Evolutionary conservation across 23 tunicate genomes (phyloP), one percentile per base, ranked within the genome.

Genomic region (Styela clava): DNA sequence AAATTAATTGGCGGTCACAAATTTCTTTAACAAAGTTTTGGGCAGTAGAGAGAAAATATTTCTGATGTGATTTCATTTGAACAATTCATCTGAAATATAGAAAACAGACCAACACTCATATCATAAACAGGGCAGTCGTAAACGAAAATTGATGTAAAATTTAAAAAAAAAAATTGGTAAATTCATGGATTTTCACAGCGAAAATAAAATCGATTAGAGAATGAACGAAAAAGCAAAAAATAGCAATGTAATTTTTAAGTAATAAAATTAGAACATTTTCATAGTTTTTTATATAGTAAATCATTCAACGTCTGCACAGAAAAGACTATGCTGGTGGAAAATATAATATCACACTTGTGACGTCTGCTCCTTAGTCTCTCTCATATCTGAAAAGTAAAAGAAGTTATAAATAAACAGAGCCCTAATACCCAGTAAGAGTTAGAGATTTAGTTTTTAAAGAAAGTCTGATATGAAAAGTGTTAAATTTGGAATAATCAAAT

Each of bases 301-400:
- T 44, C 7, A 44, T 44, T 44, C 56, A 44, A 44, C 56, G 56
- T 12, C 12, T 7, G 56, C 56, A 44, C 9, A 44, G 7, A 44
- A 44, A 44, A n/a, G n/a, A n/a, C n/a, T n/a, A n/a, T 44, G 56
- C 12, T 5, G 56, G 56, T 44, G 56, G 7, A 12, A 44, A 12
- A 44, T 12, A 44, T 3, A 35, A 78, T 74, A 79, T 77, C 64
- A 87, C 52, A 87, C 92, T 69, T 87, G 92, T 1, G 92, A 87
- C 2, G 83, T 72, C 61, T 87, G 92, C 44, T 87, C 92, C 67
- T 65, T 33, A 64, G 37, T 74, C 33, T 78, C 79, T 36, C 51
- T 81, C 5, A 81, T 12, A 24, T 84, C 87, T 84, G 74, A 29
- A 28, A 34, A 67, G 25, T 7, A 34, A 2, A 32, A 36, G 26